Base-by-base conservation (phyloP, 2,113 vertebrate genomes). In the Spilogale gracilis region DNA sequence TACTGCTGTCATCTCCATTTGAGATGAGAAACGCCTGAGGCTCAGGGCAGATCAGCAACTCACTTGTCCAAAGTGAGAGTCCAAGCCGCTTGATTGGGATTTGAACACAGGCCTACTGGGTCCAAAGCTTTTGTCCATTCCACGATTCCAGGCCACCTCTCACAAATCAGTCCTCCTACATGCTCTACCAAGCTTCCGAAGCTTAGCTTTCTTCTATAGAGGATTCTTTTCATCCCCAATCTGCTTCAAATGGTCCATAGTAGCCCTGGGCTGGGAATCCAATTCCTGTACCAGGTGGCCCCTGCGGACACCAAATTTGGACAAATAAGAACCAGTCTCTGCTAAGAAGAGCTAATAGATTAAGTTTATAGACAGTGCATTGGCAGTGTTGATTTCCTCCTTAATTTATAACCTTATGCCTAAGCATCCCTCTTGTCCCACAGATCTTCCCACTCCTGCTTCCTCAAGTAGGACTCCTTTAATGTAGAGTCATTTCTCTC, bases 341-440 rank as follows among this genome's bases (percentile, higher is more conserved):
- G 4, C 69, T 80, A 30, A 25, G 30, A 89, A 79, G 74, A 73
- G 11, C 18, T 25, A 18, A 0, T 14, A 93, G 48, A 71, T 82
- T 73, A 27, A 20, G 69, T 90, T 95, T 91, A 92, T 50, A 79
- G 74, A 69, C 1, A 16, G n/a, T 32, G 7, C 14, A 8, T 23
- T 63, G 38, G 65, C 71, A 45, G 48, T 76, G 83, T 74, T 56
- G 74, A 90, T 56, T 38, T 71, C 43, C 52, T 83, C 43, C 81
- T 78, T 88, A 94, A 92, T 96, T 73, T 90, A 61, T 83, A 89
- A 71, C 27, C 83, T 91, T 11, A 1, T 50, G 21, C 56, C 67
- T 89, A 23, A 87, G 95, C 43, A 82, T 81, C 94, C 92, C 74
- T 45, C 20, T 48, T 52, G 54, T 71, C 13, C 82, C 87, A 56